Evolutionary conservation across 2,797 vertebrate species (phyloP).

Genomic region (Myripristis murdjan): DNA sequence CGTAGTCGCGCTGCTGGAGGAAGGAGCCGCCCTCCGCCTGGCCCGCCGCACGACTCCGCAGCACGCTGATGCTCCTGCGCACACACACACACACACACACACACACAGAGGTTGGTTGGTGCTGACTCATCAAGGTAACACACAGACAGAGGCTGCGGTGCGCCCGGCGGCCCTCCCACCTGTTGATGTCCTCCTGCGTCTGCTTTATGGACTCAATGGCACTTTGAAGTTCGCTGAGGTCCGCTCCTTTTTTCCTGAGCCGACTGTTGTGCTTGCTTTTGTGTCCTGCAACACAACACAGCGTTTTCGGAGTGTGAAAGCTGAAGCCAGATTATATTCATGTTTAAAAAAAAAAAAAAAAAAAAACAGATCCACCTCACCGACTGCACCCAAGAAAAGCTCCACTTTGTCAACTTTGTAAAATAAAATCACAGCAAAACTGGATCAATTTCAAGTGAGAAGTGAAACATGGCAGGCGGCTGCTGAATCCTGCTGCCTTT

Average conservation of each 20-base stretch:
- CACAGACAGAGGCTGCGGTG: no score
- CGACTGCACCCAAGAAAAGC: no score
- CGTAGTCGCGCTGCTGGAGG: slow-evolving; percentile 94
- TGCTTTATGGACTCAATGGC: slow-evolving; percentile 96
- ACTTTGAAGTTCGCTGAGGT: slow-evolving; percentile 96
- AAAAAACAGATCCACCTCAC: no score
- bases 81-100: slow-evolving; percentile 8
- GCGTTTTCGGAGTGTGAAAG: no score
- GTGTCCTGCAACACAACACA: slow-evolving; percentile 86
- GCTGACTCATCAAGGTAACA: rapidly evolving
- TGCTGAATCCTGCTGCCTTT: no score
- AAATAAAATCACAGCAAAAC: no score
- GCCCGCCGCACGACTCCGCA: slow-evolving; percentile 88
- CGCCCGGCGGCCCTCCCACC: slow-evolving; percentile 76
- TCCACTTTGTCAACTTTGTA: no score
- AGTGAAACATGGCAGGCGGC: no score
- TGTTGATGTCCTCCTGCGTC: slow-evolving; percentile 97
- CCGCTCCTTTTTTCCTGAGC: slow-evolving; percentile 92
- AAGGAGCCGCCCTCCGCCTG: slow-evolving; percentile 87
- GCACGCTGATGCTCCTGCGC: slow-evolving; percentile 89
- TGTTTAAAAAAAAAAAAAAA: no score
- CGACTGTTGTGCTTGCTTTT: slow-evolving; percentile 92
- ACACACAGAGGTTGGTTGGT: background rate
- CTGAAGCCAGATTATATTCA: no score
- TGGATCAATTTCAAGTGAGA: no score